These are phyloP conservation scores for Zaprionus lachaisei DNA, from an alignment of 1,140 invertebrate species.

Conservation along the genomic window DNA sequence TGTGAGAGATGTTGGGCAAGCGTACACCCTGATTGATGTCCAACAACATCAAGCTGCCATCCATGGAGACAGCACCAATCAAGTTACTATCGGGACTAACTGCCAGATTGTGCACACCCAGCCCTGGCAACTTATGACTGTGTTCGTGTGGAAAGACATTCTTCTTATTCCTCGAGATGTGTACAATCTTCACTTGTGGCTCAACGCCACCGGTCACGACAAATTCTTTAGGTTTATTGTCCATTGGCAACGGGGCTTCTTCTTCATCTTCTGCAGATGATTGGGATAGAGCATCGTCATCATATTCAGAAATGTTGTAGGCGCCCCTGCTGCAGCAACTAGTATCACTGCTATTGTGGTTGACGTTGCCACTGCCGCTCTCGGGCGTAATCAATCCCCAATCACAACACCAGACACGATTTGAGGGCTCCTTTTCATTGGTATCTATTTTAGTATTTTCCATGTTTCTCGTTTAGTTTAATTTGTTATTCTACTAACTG, in stretches of 20 bases:
- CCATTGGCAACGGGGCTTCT: background rate
- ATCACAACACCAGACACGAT: constrained; percentile 31
- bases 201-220: constrained; percentile 17
- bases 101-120: constrained; percentile 30
- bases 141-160: constrained; percentile 14
- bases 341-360: background rate
- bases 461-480: background rate
- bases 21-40: constrained; percentile 20
- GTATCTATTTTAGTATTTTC: constrained; percentile 13
- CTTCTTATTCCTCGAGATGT: background rate
- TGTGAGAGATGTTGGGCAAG: constrained; percentile 16
- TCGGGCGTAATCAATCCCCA: constrained; percentile 23
- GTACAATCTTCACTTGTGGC: constrained; percentile 12
- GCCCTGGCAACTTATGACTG: constrained; percentile 12
- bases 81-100: constrained; percentile 27
- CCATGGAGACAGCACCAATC: constrained; percentile 25
- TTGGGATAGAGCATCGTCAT: background rate
- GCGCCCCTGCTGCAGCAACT: background rate
- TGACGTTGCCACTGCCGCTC: background rate
- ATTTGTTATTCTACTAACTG: background rate
- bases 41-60: constrained; percentile 28
- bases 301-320: background rate
- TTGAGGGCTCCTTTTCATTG: background rate
- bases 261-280: background rate
- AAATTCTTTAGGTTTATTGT: constrained; percentile 27